These are phyloP conservation scores for Fragum sueziense DNA, from an alignment of 2,888 invertebrate species.

Conservation along the genomic window DNA sequence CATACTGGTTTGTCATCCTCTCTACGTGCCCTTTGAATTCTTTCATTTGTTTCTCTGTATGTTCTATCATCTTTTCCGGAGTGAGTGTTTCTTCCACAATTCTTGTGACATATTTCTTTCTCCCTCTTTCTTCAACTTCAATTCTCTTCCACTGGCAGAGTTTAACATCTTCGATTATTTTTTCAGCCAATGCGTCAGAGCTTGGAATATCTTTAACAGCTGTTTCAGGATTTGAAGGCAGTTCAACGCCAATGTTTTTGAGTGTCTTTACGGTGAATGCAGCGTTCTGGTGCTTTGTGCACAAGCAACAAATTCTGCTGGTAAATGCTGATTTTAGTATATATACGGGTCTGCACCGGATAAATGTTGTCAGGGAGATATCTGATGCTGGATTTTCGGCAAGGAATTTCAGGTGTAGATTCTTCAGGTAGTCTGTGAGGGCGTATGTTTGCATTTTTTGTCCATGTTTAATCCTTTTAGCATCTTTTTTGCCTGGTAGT, in stretches of 20 bases:
- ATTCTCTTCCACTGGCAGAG: slow-evolving; percentile 42
- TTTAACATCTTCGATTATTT: slow-evolving; percentile 18
- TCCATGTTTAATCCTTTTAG: slow-evolving; percentile 26
- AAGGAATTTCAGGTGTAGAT: slow-evolving; percentile 36
- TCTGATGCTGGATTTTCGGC: slow-evolving; percentile 46
- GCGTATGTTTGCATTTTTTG: slow-evolving; percentile 31
- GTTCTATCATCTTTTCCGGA: slow-evolving; percentile 25
- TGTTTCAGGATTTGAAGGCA: slow-evolving; percentile 31
- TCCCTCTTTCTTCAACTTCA: slow-evolving; percentile 40
- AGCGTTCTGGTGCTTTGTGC: slow-evolving; percentile 51
- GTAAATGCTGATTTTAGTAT: slow-evolving; percentile 28
- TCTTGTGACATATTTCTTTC: slow-evolving; percentile 38
- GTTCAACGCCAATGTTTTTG: slow-evolving; percentile 18
- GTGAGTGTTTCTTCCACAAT: slow-evolving; percentile 19
- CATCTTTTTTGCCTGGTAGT: slow-evolving; percentile 45
- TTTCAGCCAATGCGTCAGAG: slow-evolving; percentile 1
- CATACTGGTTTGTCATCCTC: slow-evolving; percentile 52
- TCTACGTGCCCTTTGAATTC: slow-evolving; percentile 53
- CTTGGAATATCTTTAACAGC: slow-evolving; percentile 3
- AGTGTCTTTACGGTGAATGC: slow-evolving; percentile 36
- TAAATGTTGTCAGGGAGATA: slow-evolving; percentile 47
- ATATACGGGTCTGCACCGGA: slow-evolving; percentile 37
- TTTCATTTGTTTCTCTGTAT: slow-evolving; percentile 32
- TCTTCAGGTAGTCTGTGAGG: slow-evolving; percentile 39
- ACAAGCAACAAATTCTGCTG: slow-evolving; percentile 38